Percentiles rank a stretch among this genome's conserved stretches.
phyloP scores from a whole-genome alignment of 2,888 invertebrate species.

The Lepidochitona cinerea region DNA sequence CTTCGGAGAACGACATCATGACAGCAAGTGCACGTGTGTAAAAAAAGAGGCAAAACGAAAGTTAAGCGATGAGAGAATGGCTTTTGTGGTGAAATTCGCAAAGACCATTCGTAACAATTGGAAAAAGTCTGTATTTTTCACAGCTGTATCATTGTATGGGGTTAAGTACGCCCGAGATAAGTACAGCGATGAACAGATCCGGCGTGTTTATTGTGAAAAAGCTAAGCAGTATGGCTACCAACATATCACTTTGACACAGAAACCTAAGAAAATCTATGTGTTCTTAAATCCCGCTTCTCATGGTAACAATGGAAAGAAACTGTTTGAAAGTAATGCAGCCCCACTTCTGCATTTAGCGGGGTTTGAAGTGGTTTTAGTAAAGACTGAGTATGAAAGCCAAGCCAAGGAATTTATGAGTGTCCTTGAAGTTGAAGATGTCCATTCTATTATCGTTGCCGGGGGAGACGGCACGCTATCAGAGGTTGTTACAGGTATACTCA shows the following conservation, averaged over 20 bases:
- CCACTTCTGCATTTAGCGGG: conserved; percentile 94
- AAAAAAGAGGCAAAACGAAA: too few species aligned
- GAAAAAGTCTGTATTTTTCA: conserved; percentile 88
- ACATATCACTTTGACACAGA: conserved; percentile 75
- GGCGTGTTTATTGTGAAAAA: conserved; percentile 85
- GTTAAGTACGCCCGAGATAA: conserved; percentile 79
- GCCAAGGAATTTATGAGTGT: conserved; percentile 86
- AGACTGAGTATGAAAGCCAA: conserved; percentile 89
- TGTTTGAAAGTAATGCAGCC: conserved; percentile 92
- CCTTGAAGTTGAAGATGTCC: conserved; percentile 78
- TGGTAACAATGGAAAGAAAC: conserved; percentile 77
- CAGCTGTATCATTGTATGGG: conserved; percentile 80
- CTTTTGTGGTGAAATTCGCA: conserved; percentile 75
- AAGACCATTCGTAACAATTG: conserved; percentile 85
- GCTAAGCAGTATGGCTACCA: conserved; percentile 81
- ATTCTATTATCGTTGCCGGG: conserved; percentile 92
- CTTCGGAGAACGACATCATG: background rate
- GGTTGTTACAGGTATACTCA: conserved; percentile 83
- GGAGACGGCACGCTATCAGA: conserved; percentile 96
- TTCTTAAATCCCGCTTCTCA: conserved; percentile 93
- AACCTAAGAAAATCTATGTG: conserved; percentile 85
- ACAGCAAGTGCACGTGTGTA: background rate
- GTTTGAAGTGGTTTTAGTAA: conserved; percentile 75
- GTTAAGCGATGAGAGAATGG: conserved; percentile 26
- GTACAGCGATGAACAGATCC: conserved; percentile 81